Base-by-base conservation (phyloP, 1,140 invertebrate species). In the Liolophura sinensis region DNA sequence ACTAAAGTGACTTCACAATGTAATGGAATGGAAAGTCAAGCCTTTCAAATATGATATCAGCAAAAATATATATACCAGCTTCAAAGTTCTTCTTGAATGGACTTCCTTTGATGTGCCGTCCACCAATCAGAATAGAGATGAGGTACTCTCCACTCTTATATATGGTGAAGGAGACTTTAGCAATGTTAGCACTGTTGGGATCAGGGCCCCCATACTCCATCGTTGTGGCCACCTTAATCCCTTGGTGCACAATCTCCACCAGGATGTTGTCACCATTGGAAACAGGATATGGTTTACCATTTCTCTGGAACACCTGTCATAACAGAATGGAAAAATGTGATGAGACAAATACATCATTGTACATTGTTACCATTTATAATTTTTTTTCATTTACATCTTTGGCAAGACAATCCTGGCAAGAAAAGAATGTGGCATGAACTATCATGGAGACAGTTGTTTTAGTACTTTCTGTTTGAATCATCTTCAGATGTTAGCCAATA, bases 241-340 rank as follows among this genome's bases (percentile, higher is more conserved):
- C 89, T 48, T 92, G 92, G 76, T 94, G 92, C 47, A 89, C 90
- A 68, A 96, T 92, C 83, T 93, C 91, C 31, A 96, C 91, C 71
- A 91, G 88, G 60, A 96, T 88, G 82, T 92, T 91, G 86, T 96
- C 94, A 62, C 91, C 92, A 86, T 95, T 92, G 84, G 93, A 95
- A 72, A 96, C 91, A 71, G 93, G 93, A 87, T 96, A 96, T 64
- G 93, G 92, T 78, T 94, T 91, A 25, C 93, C 93, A 79, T 95
- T 95, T 74, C 93, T 90, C 85, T 95, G 93, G 86, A 90, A 95
- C 85, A 95, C 95, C 88, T 93, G 86, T 57, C 84, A 80, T 59
- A 76, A 48, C 7, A 54, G 51, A 54, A 24, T 20, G 51, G 22
- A 54, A 54, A 24, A 54, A 54, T 54, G 12, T 12, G 3, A 54